Conservation (phyloP, 2,113 vertebrate species). For the Datnioides undecimradiatus region DNA sequence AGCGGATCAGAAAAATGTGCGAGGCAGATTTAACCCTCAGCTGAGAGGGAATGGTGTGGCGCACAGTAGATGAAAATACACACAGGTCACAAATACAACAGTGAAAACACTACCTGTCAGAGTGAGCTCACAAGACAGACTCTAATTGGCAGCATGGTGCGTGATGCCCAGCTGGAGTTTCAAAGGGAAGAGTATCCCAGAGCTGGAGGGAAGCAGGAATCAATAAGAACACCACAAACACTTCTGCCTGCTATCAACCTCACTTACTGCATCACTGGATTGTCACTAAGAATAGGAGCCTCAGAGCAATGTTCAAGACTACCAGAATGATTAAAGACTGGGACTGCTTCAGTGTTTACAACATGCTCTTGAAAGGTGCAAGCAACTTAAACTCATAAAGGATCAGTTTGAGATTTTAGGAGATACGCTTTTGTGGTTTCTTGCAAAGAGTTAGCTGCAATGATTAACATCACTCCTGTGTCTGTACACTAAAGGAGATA, state of each 20-base stretch:
- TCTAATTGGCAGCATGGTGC: slow-evolving; percentile 65
- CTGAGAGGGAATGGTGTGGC: neutral
- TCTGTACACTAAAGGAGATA: neutral
- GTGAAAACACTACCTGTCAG: slow-evolving; percentile 33
- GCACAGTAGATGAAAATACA: slow-evolving; percentile 13
- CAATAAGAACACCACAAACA: slow-evolving; percentile 58
- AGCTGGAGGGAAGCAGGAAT: slow-evolving; percentile 59
- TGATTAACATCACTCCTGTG: neutral
- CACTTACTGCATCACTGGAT: slow-evolving; percentile 54
- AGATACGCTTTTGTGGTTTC: neutral
- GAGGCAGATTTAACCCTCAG: neutral
- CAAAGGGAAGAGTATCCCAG: slow-evolving; percentile 42
- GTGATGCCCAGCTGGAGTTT: slow-evolving; percentile 59
- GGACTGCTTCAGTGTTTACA: slow-evolving; percentile 22
- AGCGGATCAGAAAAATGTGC: slow-evolving; percentile 14
- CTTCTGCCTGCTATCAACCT: slow-evolving; percentile 48
- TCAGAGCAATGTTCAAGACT: neutral
- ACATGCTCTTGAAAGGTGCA: neutral
- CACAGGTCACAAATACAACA: slow-evolving; percentile 10
- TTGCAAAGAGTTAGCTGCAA: neutral
- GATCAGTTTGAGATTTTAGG: neutral
- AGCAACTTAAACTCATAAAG: slow-evolving; percentile 14
- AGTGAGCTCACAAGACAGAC: slow-evolving; percentile 16
- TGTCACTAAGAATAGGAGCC: slow-evolving; percentile 39
- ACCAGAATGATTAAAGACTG: slow-evolving; percentile 2